These are phyloP conservation scores for Sigmodon hispidus DNA, from an alignment of 2,113 vertebrate genomes.

Conservation along the genomic window DNA sequence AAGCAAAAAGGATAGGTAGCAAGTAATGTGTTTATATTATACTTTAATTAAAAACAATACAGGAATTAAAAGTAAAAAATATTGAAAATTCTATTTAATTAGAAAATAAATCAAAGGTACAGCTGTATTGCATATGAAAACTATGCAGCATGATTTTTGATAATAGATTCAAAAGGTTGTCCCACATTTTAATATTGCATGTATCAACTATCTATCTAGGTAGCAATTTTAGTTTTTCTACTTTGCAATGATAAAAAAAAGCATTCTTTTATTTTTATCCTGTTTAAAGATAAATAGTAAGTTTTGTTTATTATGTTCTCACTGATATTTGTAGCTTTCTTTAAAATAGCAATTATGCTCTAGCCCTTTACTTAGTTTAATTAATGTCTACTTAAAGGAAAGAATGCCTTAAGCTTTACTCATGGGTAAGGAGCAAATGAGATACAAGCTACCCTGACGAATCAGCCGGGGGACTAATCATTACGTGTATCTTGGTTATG, in stretches of 20 bases:
- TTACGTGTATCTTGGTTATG: slow-evolving; percentile 47
- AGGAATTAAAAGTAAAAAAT: not conserved
- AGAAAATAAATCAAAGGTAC: not conserved
- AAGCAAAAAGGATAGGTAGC: too few relatives aligned
- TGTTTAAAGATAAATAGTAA: slow-evolving; percentile 46
- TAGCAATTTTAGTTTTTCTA: not conserved
- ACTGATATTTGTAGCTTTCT: slow-evolving; percentile 66
- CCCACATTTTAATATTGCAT: not conserved
- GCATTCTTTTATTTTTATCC: not conserved
- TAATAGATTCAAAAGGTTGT: not conserved
- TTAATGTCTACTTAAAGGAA: slow-evolving; percentile 81
- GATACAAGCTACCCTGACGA: slow-evolving; percentile 65
- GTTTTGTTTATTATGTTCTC: slow-evolving; percentile 44
- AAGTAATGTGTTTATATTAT: not conserved
- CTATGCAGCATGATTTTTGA: not conserved
- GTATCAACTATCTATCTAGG: not conserved
- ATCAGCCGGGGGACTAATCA: slow-evolving; percentile 47
- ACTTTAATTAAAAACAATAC: not conserved
- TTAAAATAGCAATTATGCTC: slow-evolving; percentile 72
- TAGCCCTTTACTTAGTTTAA: slow-evolving; percentile 77
- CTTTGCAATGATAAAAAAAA: slow-evolving; percentile 28
- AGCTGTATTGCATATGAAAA: not conserved
- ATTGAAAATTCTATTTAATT: not conserved
- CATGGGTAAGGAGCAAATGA: slow-evolving; percentile 67
- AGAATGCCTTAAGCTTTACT: slow-evolving; percentile 74